phyloP scores from a whole-genome alignment of 2,888 invertebrate genomes.

The Hirtodrosophila alboralis region DNA sequence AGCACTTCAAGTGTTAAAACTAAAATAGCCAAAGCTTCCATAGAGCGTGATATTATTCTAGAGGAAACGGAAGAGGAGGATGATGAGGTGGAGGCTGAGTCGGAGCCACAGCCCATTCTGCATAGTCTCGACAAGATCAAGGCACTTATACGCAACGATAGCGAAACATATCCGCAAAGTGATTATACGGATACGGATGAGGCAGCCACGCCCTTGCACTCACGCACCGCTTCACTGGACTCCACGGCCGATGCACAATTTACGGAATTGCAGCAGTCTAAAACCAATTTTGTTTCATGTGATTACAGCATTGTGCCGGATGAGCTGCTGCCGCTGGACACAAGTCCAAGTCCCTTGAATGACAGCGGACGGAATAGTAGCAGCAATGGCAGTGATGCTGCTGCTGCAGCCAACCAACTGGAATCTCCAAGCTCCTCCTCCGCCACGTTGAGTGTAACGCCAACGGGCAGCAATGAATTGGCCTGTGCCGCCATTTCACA shows the following conservation, averaged over 20 bases:
- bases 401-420: too few relatives aligned
- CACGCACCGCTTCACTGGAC: slow-evolving; percentile 67
- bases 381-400: slow-evolving; percentile 45
- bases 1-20: slow-evolving; percentile 68
- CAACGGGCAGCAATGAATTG: slow-evolving; percentile 85
- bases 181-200: slow-evolving; percentile 63
- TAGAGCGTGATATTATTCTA: slow-evolving; percentile 64
- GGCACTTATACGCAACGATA: slow-evolving; percentile 66
- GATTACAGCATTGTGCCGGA: slow-evolving; percentile 79
- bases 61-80: slow-evolving; percentile 43
- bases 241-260: slow-evolving; percentile 39
- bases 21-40: slow-evolving; percentile 70
- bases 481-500: slow-evolving; percentile 89
- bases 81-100: slow-evolving; percentile 4
- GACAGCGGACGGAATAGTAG: slow-evolving; percentile 67
- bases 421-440: too few relatives aligned
- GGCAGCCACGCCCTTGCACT: slow-evolving; percentile 56
- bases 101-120: not conserved
- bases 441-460: slow-evolving; percentile 73
- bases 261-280: slow-evolving; percentile 24
- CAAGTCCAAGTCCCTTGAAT: slow-evolving; percentile 62
- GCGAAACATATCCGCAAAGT: slow-evolving; percentile 71
- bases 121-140: slow-evolving; percentile 61
- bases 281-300: slow-evolving; percentile 39
- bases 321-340: slow-evolving; percentile 69